A percentile compares a stretch with the other conserved stretches of the same genome.
These are phyloP conservation scores for Linepithema humile DNA, from an alignment of 1,140 invertebrate genomes.

Conservation along the genomic window DNA sequence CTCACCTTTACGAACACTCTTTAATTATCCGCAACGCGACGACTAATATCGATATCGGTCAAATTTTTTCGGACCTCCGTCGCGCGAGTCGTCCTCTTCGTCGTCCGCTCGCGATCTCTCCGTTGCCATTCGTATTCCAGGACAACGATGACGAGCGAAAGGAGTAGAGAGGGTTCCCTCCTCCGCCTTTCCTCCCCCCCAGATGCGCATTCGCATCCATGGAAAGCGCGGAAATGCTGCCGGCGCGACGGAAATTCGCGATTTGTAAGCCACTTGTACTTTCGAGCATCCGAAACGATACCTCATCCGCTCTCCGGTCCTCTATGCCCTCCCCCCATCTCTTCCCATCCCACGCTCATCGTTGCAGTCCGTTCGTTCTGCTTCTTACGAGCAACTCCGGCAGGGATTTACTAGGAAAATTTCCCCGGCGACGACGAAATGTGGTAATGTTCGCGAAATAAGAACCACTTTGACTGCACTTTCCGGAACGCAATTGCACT, in stretches of 20 bases:
- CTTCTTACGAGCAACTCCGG: constrained; percentile 66
- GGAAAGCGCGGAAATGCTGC: constrained; percentile 58
- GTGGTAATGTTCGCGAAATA: constrained; percentile 66
- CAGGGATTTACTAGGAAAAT: constrained; percentile 67
- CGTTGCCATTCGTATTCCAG: constrained; percentile 2
- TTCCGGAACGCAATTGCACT: constrained; percentile 54
- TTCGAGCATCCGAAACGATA: constrained; percentile 72
- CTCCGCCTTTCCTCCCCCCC: neutral
- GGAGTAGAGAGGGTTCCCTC: neutral
- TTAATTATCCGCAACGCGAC: neutral
- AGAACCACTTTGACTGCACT: constrained; percentile 60
- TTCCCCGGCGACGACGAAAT: constrained; percentile 58
- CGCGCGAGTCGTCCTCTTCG: neutral
- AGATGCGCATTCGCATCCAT: constrained; percentile 34
- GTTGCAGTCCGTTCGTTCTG: constrained; percentile 21
- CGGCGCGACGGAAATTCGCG: constrained; percentile 70
- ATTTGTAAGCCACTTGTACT: constrained; percentile 75
- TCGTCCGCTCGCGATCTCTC: neutral
- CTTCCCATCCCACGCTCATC: neutral
- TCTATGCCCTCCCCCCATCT: neutral
- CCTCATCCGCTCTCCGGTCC: constrained; percentile 61
- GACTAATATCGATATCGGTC: neutral
- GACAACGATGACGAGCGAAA: neutral
- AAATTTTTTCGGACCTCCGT: neutral
- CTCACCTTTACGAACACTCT: neutral